Base-by-base conservation (phyloP, 2,113 vertebrate genomes). In the Lontra canadensis region DNA sequence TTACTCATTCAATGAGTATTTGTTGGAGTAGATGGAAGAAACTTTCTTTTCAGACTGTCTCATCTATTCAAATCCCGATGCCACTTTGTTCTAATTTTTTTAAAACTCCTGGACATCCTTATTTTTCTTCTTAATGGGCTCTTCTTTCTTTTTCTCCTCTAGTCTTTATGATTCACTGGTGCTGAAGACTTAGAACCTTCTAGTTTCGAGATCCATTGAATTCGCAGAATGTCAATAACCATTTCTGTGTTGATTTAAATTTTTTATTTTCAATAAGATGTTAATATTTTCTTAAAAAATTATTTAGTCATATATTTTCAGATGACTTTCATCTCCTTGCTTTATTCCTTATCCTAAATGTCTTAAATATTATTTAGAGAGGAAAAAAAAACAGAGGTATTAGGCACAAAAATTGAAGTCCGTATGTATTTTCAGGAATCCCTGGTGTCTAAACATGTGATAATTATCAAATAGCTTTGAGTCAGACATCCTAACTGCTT, bases 271-370 rank as follows among this genome's bases (percentile, higher is more conserved):
- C 17, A 86, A 31, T n/a, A 67, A 78, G 52, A 71, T 87, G 4
- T 10, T 94, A 63, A 3, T 89, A 17, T 63, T 71, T 93, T 90
- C 39, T 36, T 91, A 25, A 6, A 96, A 84, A 36, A 49, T 23
- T 23, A 14, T 94, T 89, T 87, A 90, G 86, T 94, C 4, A 29
- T 36, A 21, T 63, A 74, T 65, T 84, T 79, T 97, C 42, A 85
- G 39, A 67, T 96, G 67, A 76, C 65, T 96, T 92, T 87, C 26
- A 84, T 36, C 94, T 97, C 47, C 49, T 78, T 88, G 18, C 80
- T 78, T 90, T 88, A 83, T 90, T 84, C 11, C 29, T 69, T 89
- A 52, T 89, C 6, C 20, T 61, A 36, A 84, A 59, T 21, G 61
- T 80, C 44, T 63, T 97, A 78, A 93, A 74, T 42, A 83, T 25